phyloP scores from a whole-genome alignment of 1,140 invertebrate genomes.

The Formica selysi region DNA sequence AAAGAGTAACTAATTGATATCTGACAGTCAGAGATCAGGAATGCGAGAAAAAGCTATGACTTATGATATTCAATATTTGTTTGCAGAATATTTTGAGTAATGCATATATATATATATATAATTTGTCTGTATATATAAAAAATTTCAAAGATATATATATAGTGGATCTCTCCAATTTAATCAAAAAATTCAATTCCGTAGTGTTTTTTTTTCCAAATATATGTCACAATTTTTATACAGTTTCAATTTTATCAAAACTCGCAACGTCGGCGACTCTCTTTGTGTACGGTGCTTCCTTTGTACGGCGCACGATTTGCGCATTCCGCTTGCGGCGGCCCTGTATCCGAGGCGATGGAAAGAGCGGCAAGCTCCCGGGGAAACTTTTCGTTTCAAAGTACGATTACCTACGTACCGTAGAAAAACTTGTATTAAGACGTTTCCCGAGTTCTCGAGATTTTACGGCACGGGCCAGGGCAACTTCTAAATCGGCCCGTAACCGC shows the following conservation, averaged over 20 bases:
- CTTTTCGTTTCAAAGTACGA: conserved; percentile 78
- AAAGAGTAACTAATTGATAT: background rate
- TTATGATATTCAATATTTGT: conserved; percentile 2
- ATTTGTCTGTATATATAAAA: background rate
- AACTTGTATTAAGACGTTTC: conserved; percentile 77
- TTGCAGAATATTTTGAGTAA: background rate
- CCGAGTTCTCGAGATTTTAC: conserved; percentile 68
- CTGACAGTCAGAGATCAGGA: background rate
- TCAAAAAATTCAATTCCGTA: conserved; percentile 24
- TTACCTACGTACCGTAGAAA: conserved; percentile 74
- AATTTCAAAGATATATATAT: background rate
- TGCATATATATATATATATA: too few species aligned
- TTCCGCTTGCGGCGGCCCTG: conserved; percentile 25
- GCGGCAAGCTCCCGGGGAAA: conserved; percentile 48
- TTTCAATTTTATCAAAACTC: conserved; percentile 30
- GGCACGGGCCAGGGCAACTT: conserved; percentile 54
- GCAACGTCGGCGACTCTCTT: conserved; percentile 13
- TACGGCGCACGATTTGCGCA: conserved; percentile 23
- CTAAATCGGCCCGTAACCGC: conserved; percentile 58
- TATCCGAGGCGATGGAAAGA: conserved; percentile 61
- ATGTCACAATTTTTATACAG: conserved; percentile 19
- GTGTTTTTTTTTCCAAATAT: background rate
- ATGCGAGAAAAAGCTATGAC: background rate
- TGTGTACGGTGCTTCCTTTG: background rate
- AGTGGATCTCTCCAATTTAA: background rate